Conservation (phyloP, 1,140 invertebrate genomes). For the Dufourea novaeangliae region DNA sequence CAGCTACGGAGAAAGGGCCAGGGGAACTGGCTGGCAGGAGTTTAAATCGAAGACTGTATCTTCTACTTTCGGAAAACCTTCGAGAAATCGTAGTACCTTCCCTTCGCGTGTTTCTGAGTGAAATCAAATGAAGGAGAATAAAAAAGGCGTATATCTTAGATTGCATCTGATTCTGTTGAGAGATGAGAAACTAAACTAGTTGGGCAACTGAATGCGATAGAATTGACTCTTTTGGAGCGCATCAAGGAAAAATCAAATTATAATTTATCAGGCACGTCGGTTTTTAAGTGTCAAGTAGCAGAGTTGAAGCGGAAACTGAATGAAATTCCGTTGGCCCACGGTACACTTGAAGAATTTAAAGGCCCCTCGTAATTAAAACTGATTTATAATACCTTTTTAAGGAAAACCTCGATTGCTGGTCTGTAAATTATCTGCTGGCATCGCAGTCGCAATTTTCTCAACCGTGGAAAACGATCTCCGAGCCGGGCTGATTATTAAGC, state of each 20-base stretch:
- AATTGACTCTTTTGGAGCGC: no score
- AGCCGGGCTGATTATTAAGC: conserved; percentile 33
- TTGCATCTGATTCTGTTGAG: neutral
- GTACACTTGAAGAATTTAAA: neutral
- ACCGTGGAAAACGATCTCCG: conserved; percentile 37
- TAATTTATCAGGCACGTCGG: neutral
- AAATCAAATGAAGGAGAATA: neutral
- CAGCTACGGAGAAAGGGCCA: neutral
- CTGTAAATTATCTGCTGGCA: neutral
- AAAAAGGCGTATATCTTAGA: neutral
- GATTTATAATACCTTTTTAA: conserved; percentile 16
- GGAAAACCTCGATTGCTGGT: neutral
- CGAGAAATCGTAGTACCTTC: neutral
- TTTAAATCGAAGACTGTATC: neutral
- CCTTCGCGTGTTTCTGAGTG: neutral
- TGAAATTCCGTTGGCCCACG: neutral
- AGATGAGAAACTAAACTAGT: neutral
- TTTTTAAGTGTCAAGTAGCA: neutral
- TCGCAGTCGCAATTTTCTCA: conserved; percentile 11
- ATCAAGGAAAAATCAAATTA: neutral
- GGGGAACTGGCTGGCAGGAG: neutral
- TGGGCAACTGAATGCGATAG: neutral
- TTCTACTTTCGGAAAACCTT: neutral
- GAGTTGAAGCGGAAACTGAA: neutral
- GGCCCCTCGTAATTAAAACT: conserved; percentile 26